Base-by-base conservation (phyloP, 2,888 invertebrate genomes). In the Boloria euphrosyne region DNA sequence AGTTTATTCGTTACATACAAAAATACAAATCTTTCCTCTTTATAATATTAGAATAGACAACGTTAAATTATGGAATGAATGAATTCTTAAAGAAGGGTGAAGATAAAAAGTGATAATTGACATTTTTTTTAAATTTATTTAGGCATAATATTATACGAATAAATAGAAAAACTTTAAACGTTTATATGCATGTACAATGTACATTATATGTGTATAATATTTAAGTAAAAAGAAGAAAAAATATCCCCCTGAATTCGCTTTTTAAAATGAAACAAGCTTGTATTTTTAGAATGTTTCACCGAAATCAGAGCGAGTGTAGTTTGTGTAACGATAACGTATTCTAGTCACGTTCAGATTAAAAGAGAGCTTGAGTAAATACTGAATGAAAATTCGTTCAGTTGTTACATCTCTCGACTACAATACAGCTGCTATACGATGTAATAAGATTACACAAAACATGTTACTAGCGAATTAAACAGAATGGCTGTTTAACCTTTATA, bases 271-370 rank as follows among this genome's bases (percentile, higher is more conserved):
- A 55, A 55, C 55, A 55, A 55, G 44, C 55, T 55, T 22, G 18
- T 55, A 44, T 55, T 43, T 55, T 55, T 18, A 22, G 44, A 44
- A 55, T 44, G 55, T 44, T 55, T 44, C 22, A 44, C 55, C n/a
- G 44, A 55, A 55, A 55, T 55, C 55, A 44, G 44, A n/a, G 55
- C 1, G 44, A 10, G 22, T 43, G 22, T 44, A 55, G 55, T 55
- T 55, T 55, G 55, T 55, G 55, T 55, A 55, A 44, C 38, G 53
- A 31, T 17, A 54, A 54, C 44, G 55, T 55, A 55, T 44, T 55
- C 18, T 55, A 44, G 55, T 55, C 55, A 55, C 55, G 55, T 44
- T 44, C 55, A 55, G 55, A 55, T 55, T 55, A 55, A 55, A 44
- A 55, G 55, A 55, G 55, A 55, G 43, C 55, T n/a, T n/a, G 55